phyloP scores from a whole-genome alignment of 2,113 vertebrate genomes.

The Ictalurus furcatus region DNA sequence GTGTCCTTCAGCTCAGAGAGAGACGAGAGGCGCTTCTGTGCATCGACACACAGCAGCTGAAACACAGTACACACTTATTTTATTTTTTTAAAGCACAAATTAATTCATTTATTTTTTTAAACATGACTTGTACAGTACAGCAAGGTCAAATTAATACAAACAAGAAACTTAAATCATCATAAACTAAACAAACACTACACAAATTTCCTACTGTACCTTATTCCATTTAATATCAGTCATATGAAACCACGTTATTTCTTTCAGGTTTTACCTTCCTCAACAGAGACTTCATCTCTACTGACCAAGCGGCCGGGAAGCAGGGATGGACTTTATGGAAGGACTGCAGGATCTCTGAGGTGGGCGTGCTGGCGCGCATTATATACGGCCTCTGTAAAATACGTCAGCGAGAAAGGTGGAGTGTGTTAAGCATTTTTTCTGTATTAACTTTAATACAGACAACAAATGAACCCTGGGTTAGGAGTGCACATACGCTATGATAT shows the following conservation, averaged over 20 bases:
- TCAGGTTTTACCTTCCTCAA: constrained; percentile 81
- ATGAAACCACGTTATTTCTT: neutral
- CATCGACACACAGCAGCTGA: constrained; percentile 87
- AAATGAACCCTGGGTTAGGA: neutral
- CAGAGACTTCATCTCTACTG: constrained; percentile 83
- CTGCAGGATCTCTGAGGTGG: constrained; percentile 83
- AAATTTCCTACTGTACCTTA: neutral
- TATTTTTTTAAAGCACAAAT: neutral
- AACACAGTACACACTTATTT: neutral
- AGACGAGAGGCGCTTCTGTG: constrained; percentile 83
- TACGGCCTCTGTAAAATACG: constrained; percentile 83
- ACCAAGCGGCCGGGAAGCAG: constrained; percentile 86
- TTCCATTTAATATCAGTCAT: constrained; percentile 41
- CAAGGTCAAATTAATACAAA: neutral
- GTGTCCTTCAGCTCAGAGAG: constrained; percentile 83
- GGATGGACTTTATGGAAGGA: constrained; percentile 81
- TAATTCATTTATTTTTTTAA: neutral
- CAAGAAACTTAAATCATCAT: neutral
- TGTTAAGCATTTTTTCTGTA: neutral
- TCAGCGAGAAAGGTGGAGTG: neutral
- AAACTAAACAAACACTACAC: neutral
- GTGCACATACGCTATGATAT: neutral
- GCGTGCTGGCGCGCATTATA: constrained; percentile 83
- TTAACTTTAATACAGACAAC: neutral
- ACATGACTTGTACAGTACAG: neutral